phyloP scores from a whole-genome alignment of 1,140 invertebrate species.

The Rhyacophila brunnea region DNA sequence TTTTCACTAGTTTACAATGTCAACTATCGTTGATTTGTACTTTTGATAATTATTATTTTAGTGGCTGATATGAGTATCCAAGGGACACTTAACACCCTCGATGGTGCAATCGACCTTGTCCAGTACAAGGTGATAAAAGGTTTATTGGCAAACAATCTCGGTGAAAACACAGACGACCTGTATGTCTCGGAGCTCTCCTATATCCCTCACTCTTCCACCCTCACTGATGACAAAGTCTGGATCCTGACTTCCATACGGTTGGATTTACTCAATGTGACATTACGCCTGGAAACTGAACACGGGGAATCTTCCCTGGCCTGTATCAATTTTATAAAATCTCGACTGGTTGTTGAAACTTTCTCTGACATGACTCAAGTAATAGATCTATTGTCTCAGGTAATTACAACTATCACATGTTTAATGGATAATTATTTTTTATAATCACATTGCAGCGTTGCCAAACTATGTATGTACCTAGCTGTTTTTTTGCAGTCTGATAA shows the following conservation, averaged over 20 bases:
- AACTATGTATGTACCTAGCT: too few relatives aligned
- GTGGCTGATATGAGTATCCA: constrained; percentile 86
- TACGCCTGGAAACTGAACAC: constrained; percentile 65
- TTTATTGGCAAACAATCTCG: constrained; percentile 87
- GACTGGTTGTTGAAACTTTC: constrained; percentile 77
- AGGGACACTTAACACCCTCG: constrained; percentile 82
- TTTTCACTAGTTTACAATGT: too few relatives aligned
- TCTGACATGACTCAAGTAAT: constrained; percentile 89
- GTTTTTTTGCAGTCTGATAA: not conserved
- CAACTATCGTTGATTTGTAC: too few relatives aligned
- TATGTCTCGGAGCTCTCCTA: constrained; percentile 33
- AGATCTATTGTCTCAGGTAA: constrained; percentile 81
- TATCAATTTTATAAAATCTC: constrained; percentile 90
- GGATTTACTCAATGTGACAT: constrained; percentile 84
- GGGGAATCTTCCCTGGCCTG: constrained; percentile 71
- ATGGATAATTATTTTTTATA: constrained; percentile 1
- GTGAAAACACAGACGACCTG: constrained; percentile 80
- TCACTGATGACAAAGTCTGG: constrained; percentile 57
- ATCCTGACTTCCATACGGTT: constrained; percentile 76
- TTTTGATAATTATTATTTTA: constrained; percentile 20
- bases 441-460: too few relatives aligned
- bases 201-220: not conserved
- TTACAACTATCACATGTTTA: not conserved
- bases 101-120: constrained; percentile 75
- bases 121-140: constrained; percentile 90